phyloP scores from a whole-genome alignment of 1,140 invertebrate species.

The Chionoecetes opilio region DNA sequence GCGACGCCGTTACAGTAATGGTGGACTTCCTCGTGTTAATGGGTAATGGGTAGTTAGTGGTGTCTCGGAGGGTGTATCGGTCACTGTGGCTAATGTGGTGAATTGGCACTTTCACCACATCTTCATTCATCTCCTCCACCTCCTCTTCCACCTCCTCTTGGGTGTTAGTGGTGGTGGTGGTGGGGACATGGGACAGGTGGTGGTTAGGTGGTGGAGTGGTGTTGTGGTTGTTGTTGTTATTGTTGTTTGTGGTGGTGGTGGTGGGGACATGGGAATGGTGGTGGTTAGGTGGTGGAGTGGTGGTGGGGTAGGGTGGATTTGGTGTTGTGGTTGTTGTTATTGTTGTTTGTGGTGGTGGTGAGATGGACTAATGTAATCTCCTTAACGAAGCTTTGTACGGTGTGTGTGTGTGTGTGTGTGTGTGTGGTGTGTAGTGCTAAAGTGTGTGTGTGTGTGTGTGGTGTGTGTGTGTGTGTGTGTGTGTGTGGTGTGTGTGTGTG shows the following conservation, averaged over 20 bases:
- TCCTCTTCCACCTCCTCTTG: not conserved
- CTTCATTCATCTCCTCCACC: not conserved
- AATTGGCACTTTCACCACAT: not conserved
- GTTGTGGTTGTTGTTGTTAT: not conserved
- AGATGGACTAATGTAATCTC: not conserved
- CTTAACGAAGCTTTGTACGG: not conserved
- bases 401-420: not conserved
- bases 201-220: not conserved
- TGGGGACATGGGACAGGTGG: not conserved
- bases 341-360: not conserved
- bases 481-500: not conserved
- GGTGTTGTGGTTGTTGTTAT: too few species aligned
- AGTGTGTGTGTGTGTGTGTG: conserved; percentile 25
- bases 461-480: conserved; percentile 27
- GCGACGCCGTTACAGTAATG: too few species aligned
- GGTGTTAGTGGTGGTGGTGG: not conserved
- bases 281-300: not conserved
- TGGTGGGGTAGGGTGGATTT: too few species aligned
- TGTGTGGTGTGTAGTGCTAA: conserved; percentile 25
- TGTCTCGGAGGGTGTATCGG: not conserved
- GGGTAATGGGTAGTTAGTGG: not conserved
- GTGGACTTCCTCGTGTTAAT: not conserved
- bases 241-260: not conserved
- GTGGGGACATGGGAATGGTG: not conserved
- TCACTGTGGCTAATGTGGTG: not conserved